These are phyloP conservation scores for Coptodon bakossiorum DNA, from an alignment of 2,113 vertebrate species.

Conservation along the genomic window DNA sequence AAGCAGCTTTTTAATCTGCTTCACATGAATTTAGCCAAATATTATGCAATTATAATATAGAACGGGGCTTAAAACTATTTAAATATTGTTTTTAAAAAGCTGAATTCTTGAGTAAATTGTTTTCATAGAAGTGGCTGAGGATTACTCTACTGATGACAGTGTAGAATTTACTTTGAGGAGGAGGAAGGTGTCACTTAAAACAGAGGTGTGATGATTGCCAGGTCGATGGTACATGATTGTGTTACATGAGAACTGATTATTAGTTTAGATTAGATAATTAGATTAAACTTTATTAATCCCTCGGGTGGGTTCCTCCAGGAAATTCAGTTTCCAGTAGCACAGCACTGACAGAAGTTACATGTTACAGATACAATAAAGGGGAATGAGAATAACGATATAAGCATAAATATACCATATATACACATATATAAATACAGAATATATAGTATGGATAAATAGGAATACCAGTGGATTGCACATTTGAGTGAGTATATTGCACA, in stretches of 20 bases:
- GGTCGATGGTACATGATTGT: not conserved
- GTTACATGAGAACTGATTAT: not conserved
- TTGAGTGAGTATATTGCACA: too few relatives aligned
- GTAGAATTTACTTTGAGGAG: not conserved
- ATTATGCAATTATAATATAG: not conserved
- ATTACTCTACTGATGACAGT: not conserved
- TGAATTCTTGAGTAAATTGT: not conserved
- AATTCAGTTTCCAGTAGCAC: too few relatives aligned
- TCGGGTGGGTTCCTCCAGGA: too few relatives aligned
- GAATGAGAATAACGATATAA: too few relatives aligned
- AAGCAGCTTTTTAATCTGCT: not conserved
- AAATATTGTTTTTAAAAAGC: not conserved
- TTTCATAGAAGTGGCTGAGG: not conserved
- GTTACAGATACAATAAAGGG: too few relatives aligned
- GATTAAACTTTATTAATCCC: too few relatives aligned
- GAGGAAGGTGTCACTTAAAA: not conserved
- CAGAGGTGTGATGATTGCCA: not conserved
- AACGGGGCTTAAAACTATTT: not conserved
- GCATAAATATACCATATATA: too few relatives aligned
- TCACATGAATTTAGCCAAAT: fast-evolving
- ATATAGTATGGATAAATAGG: too few relatives aligned
- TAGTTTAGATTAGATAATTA: too few relatives aligned
- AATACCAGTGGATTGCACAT: too few relatives aligned
- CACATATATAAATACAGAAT: too few relatives aligned
- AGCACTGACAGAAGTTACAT: too few relatives aligned